Conservation (phyloP, 2,888 invertebrate genomes). For the Tinea semifulvella region DNA sequence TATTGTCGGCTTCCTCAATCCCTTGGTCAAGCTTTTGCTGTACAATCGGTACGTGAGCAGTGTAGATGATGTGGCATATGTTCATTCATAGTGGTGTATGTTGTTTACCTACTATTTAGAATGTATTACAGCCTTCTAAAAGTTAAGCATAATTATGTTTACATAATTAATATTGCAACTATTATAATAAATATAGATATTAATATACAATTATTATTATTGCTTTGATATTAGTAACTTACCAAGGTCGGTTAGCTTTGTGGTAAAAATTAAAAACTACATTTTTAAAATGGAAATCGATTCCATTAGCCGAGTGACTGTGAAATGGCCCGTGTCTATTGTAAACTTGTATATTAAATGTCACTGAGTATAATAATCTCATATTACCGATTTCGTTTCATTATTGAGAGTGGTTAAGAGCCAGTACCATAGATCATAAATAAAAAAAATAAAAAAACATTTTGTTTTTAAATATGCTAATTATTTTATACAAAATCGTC, state of each 20-base stretch:
- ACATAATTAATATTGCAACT: not conserved
- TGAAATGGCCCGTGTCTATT: too few relatives aligned
- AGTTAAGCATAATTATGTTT: constrained; percentile 3
- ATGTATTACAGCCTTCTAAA: too few relatives aligned
- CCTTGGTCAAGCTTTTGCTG: not conserved
- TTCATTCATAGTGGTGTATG: constrained; percentile 1
- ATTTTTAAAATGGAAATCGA: not conserved
- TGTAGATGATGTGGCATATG: constrained; percentile 1
- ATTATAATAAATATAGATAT: not conserved
- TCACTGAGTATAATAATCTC: too few relatives aligned
- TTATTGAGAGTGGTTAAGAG: too few relatives aligned
- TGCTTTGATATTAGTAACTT: constrained; percentile 5
- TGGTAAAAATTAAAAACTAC: constrained; percentile 11
- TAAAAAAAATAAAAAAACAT: too few relatives aligned
- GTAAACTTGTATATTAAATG: too few relatives aligned
- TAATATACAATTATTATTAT: constrained; percentile 5
- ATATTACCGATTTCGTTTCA: too few relatives aligned
- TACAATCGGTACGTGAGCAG: not conserved
- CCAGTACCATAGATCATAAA: too few relatives aligned
- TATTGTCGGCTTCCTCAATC: too few relatives aligned
- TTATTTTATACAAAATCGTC: too few relatives aligned
- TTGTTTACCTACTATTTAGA: not conserved
- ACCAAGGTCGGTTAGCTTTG: constrained; percentile 10
- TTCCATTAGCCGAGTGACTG: constrained; percentile 5
- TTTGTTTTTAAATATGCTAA: too few relatives aligned